Conservation (phyloP, 2,113 vertebrate species). For the Sinocyclocheilus grahami region DNA sequence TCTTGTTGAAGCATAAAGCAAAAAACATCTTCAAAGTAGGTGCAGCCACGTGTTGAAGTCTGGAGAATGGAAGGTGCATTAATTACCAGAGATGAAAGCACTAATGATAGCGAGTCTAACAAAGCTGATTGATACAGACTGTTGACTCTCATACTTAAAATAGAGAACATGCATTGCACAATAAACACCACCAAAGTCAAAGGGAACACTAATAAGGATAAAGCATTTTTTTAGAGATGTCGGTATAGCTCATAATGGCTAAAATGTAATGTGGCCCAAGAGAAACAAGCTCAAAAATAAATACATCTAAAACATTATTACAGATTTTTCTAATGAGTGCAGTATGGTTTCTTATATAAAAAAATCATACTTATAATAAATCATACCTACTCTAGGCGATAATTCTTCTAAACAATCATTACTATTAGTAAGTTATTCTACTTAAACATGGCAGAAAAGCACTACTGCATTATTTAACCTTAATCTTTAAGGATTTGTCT, state of each 20-base stretch:
- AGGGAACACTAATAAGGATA: background rate
- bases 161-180: background rate
- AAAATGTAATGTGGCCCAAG: background rate
- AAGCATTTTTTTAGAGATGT: background rate
- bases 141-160: slow-evolving; percentile 22
- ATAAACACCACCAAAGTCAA: slow-evolving; percentile 22
- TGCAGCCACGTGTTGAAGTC: slow-evolving; percentile 2
- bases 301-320: background rate
- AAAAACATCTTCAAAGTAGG: slow-evolving; percentile 36
- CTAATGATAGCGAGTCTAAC: slow-evolving; percentile 15
- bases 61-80: slow-evolving; percentile 28
- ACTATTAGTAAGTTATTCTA: background rate
- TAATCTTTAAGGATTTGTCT: background rate
- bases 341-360: background rate
- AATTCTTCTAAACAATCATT: background rate
- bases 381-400: background rate
- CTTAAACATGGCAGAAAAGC: background rate
- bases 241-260: background rate
- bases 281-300: background rate
- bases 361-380: background rate
- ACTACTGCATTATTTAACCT: background rate
- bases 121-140: slow-evolving; percentile 8
- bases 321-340: background rate
- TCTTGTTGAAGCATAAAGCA: slow-evolving; percentile 21
- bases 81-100: slow-evolving; percentile 43